Evolutionary conservation across 2,888 invertebrate species (phyloP).

Genomic region (Limenitis camilla): DNA sequence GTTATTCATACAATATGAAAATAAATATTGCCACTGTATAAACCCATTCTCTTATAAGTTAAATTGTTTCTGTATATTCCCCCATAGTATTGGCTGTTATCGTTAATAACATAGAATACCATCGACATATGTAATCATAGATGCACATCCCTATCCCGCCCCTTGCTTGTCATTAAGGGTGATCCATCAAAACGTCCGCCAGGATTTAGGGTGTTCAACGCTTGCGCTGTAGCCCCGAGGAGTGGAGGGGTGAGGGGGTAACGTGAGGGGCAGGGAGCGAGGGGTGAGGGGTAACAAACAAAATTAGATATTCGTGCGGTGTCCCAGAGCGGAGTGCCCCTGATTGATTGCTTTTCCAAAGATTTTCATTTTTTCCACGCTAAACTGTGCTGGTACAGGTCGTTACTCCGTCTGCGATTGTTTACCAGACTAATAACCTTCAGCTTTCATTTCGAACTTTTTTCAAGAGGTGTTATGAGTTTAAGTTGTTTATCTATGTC

Average conservation of each 20-base stretch:
- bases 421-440: neutral
- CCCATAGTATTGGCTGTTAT: slow-evolving; percentile 18
- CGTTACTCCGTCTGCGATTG: slow-evolving; percentile 1
- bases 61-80: neutral
- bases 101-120: slow-evolving; percentile 15
- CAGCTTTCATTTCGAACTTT: neutral
- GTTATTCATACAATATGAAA: too few species aligned
- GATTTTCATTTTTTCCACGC: slow-evolving; percentile 37
- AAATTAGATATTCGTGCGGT: slow-evolving; percentile 72
- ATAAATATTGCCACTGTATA: too few species aligned
- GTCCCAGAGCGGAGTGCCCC: slow-evolving; percentile 66
- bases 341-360: slow-evolving; percentile 63
- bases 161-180: slow-evolving; percentile 74
- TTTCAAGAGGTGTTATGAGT: too few species aligned
- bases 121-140: slow-evolving; percentile 21
- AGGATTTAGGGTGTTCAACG: slow-evolving; percentile 70
- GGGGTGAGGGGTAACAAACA: slow-evolving; percentile 53
- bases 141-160: slow-evolving; percentile 44
- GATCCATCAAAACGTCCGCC: slow-evolving; percentile 74
- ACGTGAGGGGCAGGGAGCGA: slow-evolving; percentile 26
- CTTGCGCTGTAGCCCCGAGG: slow-evolving; percentile 45
- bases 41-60: too few species aligned
- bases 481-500: too few species aligned
- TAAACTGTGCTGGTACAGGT: slow-evolving; percentile 16
- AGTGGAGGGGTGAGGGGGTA: slow-evolving; percentile 27